Evolutionary conservation across 2,113 vertebrate genomes (phyloP).

Genomic region (Phylloscopus trochilus): DNA sequence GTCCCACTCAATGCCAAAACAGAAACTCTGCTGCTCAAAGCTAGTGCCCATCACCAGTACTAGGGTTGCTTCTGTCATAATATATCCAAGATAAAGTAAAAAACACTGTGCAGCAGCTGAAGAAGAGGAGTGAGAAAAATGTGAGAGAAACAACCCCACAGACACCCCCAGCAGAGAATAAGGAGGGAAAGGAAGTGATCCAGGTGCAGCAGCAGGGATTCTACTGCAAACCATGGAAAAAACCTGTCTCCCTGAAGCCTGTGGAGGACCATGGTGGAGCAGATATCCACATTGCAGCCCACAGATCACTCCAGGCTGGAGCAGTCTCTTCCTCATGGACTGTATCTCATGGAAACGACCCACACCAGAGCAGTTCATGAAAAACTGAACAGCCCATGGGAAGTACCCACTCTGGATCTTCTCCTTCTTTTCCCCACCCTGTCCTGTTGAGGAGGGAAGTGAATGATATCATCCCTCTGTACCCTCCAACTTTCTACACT

Average conservation of each 20-base stretch:
- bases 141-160: background rate
- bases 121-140: background rate
- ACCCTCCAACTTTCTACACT: background rate
- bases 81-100: background rate
- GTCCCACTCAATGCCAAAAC: background rate
- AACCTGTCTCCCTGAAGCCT: background rate
- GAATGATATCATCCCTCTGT: background rate
- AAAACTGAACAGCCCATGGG: background rate
- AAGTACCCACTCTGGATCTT: background rate
- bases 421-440: background rate
- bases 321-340: background rate
- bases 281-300: background rate
- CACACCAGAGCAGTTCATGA: background rate
- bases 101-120: background rate
- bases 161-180: background rate
- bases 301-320: fast-evolving
- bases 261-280: fast-evolving
- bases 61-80: background rate
- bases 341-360: background rate
- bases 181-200: background rate
- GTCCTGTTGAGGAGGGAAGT: background rate
- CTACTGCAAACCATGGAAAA: background rate
- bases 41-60: background rate
- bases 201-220: background rate
- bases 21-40: background rate